Evolutionary conservation across 2,888 invertebrate genomes (phyloP).

Genomic region (Tholera decimalis): DNA sequence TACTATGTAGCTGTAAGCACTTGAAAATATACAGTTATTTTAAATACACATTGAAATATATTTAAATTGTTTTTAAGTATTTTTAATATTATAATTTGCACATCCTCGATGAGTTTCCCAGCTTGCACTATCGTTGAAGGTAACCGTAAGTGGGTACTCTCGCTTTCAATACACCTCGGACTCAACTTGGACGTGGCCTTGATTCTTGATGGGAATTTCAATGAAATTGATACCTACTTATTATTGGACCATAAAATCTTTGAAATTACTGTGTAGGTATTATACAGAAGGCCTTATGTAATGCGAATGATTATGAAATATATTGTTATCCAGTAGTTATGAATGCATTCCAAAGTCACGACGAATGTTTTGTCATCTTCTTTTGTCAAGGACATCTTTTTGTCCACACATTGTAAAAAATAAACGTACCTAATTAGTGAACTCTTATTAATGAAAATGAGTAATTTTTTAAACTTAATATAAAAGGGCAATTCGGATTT

Average conservation of each 20-base stretch:
- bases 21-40: no score
- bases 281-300: conserved; percentile 32
- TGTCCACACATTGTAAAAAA: no score
- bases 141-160: conserved; percentile 7
- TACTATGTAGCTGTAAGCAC: no score
- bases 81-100: no score
- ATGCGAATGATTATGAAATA: conserved; percentile 23
- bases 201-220: conserved; percentile 47
- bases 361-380: not conserved
- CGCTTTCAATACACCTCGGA: conserved; percentile 9
- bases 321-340: not conserved
- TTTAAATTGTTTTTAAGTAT: no score
- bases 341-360: not conserved
- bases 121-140: conserved; percentile 16
- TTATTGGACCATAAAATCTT: conserved; percentile 44
- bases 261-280: conserved; percentile 25
- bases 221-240: conserved; percentile 31
- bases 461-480: no score
- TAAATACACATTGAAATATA: no score
- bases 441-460: no score
- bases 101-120: not conserved
- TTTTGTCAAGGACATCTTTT: not conserved
- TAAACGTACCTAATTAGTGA: no score
- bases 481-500: no score
- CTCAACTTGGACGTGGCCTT: conserved; percentile 27